Evolutionary conservation across 2,113 vertebrate species (phyloP), one percentile per base, ranked within the genome.

Genomic region (Salminus brasiliensis): DNA sequence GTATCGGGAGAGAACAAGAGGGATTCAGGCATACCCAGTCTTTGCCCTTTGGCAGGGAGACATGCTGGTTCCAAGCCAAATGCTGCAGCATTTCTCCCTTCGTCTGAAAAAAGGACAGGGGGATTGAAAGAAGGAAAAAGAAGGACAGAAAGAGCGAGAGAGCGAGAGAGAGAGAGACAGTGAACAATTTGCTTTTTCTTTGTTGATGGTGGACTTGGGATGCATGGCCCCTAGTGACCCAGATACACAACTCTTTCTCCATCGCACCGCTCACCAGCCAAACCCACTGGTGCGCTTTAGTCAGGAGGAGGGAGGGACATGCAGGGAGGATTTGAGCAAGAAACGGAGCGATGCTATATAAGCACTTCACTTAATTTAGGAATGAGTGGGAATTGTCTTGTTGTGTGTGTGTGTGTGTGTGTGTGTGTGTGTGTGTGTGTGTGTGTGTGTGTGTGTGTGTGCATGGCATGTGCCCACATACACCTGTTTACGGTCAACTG

Each of bases 191-290:
- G 84, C 83, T 87, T 49, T 63, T 81, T 90, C 87, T 90, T 86
- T 91, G 88, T 82, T 79, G 83, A 85, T 81, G 74, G 84, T 82
- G 82, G 89, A 93, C 86, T 92, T 93, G 91, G 91, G 88, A 93
- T 92, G 87, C 92, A 91, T 88, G 90, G 91, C 91, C 91, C 87
- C 88, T 88, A 87, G 90, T 91, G 92, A 91, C 92, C 92, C 90
- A 93, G 91, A 92, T 93, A 89, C 88, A 90, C 86, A 83, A 78
- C 86, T 84, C 66, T 81, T 68, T 81, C 68, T 43, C 21, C 71
- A 65, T 81, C 57, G 32, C 66, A 74, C 53, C 79, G 59, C 70
- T 90, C 84, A 76, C 81, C 88, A 87, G 89, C 87, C 87, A 79
- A 82, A 81, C 52, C 62, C 76, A 76, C 86, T 59, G 82, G 86